A percentile compares a stretch with the other conserved stretches of the same genome.
These are phyloP conservation scores for Drosophila pseudotakahashii DNA, from an alignment of 2,888 invertebrate species.

Conservation along the genomic window DNA sequence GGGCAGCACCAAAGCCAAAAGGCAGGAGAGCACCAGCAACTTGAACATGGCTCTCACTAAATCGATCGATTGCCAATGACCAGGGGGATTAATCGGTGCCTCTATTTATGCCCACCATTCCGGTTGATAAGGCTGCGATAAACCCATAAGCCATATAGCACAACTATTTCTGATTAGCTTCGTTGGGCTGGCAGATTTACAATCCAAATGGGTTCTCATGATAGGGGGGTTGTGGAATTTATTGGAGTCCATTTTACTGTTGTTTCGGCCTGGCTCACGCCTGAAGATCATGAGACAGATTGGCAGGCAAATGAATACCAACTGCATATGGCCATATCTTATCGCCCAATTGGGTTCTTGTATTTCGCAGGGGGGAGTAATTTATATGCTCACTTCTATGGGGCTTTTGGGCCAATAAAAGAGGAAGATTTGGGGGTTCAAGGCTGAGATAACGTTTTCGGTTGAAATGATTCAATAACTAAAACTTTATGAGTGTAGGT, in stretches of 20 bases:
- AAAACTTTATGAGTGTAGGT: slow-evolving; percentile 23
- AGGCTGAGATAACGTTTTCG: slow-evolving; percentile 28
- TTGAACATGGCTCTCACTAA: slow-evolving; percentile 29
- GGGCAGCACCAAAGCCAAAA: slow-evolving; percentile 56
- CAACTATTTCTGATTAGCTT: slow-evolving; percentile 53
- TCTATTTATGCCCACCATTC: slow-evolving; percentile 60
- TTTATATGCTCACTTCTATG: slow-evolving; percentile 41
- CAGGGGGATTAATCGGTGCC: slow-evolving; percentile 47
- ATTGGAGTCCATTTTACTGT: slow-evolving; percentile 13
- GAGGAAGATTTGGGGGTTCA: slow-evolving; percentile 18
- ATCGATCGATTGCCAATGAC: slow-evolving; percentile 37
- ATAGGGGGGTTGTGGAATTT: slow-evolving; percentile 40
- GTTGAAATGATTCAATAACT: slow-evolving; percentile 13
- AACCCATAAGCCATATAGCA: slow-evolving; percentile 22
- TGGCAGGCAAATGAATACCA: slow-evolving; percentile 34
- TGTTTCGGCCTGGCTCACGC: slow-evolving; percentile 31
- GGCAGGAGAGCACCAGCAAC: slow-evolving; percentile 44
- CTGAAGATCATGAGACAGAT: slow-evolving; percentile 60
- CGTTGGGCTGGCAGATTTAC: slow-evolving; percentile 45
- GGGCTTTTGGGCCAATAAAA: slow-evolving; percentile 3
- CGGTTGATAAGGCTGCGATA: slow-evolving; percentile 47
- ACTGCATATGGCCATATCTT: slow-evolving; percentile 53
- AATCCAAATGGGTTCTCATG: slow-evolving; percentile 17
- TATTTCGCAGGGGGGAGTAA: slow-evolving; percentile 25
- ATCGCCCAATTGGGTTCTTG: slow-evolving; percentile 20